phyloP scores from a whole-genome alignment of 2,888 invertebrate species.

The Tetramorium bicarinatum region DNA sequence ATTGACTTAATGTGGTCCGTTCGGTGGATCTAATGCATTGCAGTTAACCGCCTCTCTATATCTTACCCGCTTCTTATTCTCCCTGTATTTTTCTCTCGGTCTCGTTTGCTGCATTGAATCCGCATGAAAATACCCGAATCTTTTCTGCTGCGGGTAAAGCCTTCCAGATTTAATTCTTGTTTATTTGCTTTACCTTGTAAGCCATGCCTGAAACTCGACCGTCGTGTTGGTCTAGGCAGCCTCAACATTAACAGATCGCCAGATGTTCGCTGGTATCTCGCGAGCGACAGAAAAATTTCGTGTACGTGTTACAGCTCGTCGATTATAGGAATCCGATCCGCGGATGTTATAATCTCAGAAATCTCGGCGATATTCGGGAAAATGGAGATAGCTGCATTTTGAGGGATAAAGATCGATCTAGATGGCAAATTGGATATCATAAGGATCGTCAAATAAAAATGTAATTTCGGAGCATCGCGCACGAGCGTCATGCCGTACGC shows the following conservation, averaged over 20 bases:
- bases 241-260: slow-evolving; percentile 84
- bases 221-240: slow-evolving; percentile 77
- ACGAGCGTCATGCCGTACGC: background rate
- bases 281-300: slow-evolving; percentile 81
- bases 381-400: slow-evolving; percentile 18
- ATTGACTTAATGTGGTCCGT: slow-evolving; percentile 36
- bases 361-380: background rate
- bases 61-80: slow-evolving; percentile 31
- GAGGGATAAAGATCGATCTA: slow-evolving; percentile 11
- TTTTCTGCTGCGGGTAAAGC: slow-evolving; percentile 77
- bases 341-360: slow-evolving; percentile 27
- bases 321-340: slow-evolving; percentile 57
- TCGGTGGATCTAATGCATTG: slow-evolving; percentile 44
- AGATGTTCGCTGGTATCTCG: slow-evolving; percentile 83
- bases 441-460: slow-evolving; percentile 23
- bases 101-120: slow-evolving; percentile 49
- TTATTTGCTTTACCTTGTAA: slow-evolving; percentile 83
- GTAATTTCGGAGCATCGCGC: slow-evolving; percentile 8
- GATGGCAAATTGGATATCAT: slow-evolving; percentile 26
- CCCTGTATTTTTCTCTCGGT: slow-evolving; percentile 31
- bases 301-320: slow-evolving; percentile 47
- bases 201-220: slow-evolving; percentile 66
- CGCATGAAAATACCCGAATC: slow-evolving; percentile 68
- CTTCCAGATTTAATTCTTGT: slow-evolving; percentile 85
- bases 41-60: slow-evolving; percentile 19